Evolutionary conservation across 2,113 vertebrate species (phyloP).

Genomic region (Anser cygnoides): DNA sequence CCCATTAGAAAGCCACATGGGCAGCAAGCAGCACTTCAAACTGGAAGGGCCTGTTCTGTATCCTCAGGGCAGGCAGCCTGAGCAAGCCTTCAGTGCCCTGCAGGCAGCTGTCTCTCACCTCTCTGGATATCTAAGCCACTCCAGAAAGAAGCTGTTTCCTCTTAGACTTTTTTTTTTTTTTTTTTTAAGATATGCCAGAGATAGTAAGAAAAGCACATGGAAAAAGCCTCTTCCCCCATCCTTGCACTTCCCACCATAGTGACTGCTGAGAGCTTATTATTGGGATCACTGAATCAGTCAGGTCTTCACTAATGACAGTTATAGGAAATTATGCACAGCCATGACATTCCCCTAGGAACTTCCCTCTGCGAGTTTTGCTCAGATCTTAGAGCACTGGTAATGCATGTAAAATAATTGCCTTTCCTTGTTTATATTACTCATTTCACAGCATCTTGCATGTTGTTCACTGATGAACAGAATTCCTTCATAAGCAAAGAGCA

Average conservation of each 20-base stretch:
- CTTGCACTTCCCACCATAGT: not conserved
- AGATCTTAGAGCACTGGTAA: not conserved
- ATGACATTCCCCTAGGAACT: not conserved
- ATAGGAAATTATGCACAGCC: not conserved
- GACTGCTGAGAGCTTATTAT: not conserved
- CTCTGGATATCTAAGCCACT: not conserved
- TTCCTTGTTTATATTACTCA: not conserved
- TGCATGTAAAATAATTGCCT: not conserved
- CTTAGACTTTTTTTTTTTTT: not conserved
- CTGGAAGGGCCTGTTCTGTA: not conserved
- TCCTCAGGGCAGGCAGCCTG: not conserved
- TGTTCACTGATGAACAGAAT: not conserved
- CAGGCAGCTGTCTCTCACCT: not conserved
- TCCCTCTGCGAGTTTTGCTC: not conserved
- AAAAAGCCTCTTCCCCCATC: not conserved
- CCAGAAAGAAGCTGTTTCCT: no score
- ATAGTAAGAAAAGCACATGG: not conserved
- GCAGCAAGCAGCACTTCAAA: not conserved
- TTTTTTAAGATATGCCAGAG: not conserved
- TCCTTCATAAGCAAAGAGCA: not conserved
- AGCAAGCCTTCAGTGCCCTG: not conserved
- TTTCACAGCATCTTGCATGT: not conserved
- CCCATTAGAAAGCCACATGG: not conserved
- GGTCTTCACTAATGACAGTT: not conserved
- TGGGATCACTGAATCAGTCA: not conserved